Evolutionary conservation across 92 coral and sea anemone species (phyloP).

Genomic region (Bergia sp.): DNA sequence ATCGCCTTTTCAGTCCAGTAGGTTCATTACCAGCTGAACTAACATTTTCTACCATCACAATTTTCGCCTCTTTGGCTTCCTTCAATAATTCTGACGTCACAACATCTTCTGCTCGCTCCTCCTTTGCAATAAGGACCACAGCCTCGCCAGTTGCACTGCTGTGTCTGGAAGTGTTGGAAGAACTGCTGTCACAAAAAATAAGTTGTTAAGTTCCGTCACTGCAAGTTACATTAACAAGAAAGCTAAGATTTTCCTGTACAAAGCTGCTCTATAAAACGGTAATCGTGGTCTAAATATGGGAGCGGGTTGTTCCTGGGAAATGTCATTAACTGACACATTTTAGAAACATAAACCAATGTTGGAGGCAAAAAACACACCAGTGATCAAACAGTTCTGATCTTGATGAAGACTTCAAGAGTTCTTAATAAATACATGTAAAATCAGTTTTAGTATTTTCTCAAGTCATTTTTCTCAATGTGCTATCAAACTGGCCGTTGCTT

Average conservation of each 20-base stretch:
- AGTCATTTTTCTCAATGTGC: background rate
- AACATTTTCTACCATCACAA: constrained; percentile 81
- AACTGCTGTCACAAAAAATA: background rate
- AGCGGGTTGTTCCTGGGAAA: background rate
- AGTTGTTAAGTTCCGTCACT: background rate
- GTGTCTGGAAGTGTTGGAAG: constrained; percentile 1
- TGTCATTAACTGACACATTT: too few relatives aligned
- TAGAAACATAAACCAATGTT: too few relatives aligned
- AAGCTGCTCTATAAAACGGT: background rate
- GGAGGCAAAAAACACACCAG: too few relatives aligned
- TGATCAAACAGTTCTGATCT: background rate
- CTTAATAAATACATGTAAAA: too few relatives aligned
- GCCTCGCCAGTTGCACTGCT: constrained; percentile 47
- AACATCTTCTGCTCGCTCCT: constrained; percentile 88
- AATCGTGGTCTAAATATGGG: background rate
- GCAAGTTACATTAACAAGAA: background rate
- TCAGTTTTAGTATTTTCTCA: too few relatives aligned
- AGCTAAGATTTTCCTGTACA: background rate
- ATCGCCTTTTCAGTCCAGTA: background rate
- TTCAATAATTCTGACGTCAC: constrained; percentile 65
- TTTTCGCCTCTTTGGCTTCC: constrained; percentile 75
- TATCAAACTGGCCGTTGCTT: background rate
- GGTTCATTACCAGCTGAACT: constrained; percentile 50
- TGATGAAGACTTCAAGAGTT: background rate
- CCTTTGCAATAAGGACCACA: constrained; percentile 82